phyloP scores from a whole-genome alignment of 2,113 vertebrate species.

The Pseudolaguvia tuberculata region DNA sequence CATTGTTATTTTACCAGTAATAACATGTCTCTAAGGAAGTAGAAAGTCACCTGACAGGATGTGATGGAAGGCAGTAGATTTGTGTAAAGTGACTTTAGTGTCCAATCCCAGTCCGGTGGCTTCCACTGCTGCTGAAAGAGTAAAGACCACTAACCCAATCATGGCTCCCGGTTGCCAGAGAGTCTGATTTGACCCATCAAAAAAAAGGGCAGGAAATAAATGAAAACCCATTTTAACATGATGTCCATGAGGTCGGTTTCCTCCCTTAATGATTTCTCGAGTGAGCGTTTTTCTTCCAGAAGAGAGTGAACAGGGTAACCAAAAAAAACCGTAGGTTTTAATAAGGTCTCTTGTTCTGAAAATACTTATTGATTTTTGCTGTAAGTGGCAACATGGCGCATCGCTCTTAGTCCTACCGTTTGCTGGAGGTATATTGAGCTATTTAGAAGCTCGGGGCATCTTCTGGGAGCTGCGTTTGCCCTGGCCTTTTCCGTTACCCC shows the following conservation, averaged over 20 bases:
- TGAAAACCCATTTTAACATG: constrained; percentile 56
- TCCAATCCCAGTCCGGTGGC: background rate
- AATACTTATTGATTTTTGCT: constrained; percentile 74
- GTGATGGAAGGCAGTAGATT: no score
- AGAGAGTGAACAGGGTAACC: constrained; percentile 59
- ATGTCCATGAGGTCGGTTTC: constrained; percentile 49
- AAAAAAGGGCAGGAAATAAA: constrained; percentile 55
- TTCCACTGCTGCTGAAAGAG: background rate
- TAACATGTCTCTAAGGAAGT: no score
- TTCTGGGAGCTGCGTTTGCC: constrained; percentile 60
- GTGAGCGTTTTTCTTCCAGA: constrained; percentile 58
- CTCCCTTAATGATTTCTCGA: constrained; percentile 61
- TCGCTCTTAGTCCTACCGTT: constrained; percentile 56
- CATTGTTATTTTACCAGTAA: no score
- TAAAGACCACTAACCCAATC: constrained; percentile 13
- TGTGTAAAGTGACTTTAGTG: no score
- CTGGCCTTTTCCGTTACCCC: constrained; percentile 53
- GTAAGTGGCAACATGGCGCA: constrained; percentile 59
- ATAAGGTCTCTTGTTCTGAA: constrained; percentile 71
- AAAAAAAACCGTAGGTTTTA: constrained; percentile 61
- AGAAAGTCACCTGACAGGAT: no score
- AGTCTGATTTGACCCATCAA: constrained; percentile 43
- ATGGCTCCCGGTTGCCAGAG: constrained; percentile 18
- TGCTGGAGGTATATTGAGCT: constrained; percentile 71
- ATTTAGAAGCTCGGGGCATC: constrained; percentile 64